These are phyloP conservation scores for Diachasmimorpha longicaudata DNA, from an alignment of 1,140 invertebrate genomes.

Conservation along the genomic window DNA sequence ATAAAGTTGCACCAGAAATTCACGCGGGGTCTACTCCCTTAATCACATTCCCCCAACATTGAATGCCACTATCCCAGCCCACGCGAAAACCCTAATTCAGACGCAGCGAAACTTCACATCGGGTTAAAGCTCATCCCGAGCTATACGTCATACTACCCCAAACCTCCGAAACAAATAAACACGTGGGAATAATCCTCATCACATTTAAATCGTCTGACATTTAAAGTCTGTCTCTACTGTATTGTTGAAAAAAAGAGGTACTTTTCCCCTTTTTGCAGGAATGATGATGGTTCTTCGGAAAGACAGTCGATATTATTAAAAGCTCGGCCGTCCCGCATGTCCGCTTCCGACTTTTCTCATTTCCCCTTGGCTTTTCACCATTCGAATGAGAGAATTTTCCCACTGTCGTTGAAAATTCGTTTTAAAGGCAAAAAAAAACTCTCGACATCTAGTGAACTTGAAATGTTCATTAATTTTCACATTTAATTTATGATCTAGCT, in stretches of 20 bases:
- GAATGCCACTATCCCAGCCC: conserved; percentile 19
- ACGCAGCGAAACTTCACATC: background rate
- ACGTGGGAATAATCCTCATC: too few species aligned
- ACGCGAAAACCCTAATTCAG: background rate
- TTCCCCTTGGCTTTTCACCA: conserved; percentile 54
- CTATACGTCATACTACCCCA: too few species aligned
- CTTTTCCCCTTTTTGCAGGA: background rate
- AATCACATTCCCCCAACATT: conserved; percentile 20
- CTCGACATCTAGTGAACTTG: background rate
- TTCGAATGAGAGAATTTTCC: conserved; percentile 20
- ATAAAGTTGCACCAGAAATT: background rate
- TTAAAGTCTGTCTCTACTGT: background rate
- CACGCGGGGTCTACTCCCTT: background rate
- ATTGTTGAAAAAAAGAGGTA: background rate
- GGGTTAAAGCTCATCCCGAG: background rate
- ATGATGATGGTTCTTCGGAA: conserved; percentile 5
- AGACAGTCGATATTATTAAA: conserved; percentile 59
- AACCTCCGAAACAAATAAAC: too few species aligned
- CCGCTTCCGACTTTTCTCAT: conserved; percentile 62
- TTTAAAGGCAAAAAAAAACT: background rate
- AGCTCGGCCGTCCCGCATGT: conserved; percentile 53
- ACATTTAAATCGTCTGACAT: background rate
- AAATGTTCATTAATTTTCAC: background rate
- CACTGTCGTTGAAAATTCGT: conserved; percentile 29
- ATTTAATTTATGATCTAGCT: background rate